phyloP scores from a whole-genome alignment of 2,113 vertebrate genomes.

The Dendropsophus ebraccatus region DNA sequence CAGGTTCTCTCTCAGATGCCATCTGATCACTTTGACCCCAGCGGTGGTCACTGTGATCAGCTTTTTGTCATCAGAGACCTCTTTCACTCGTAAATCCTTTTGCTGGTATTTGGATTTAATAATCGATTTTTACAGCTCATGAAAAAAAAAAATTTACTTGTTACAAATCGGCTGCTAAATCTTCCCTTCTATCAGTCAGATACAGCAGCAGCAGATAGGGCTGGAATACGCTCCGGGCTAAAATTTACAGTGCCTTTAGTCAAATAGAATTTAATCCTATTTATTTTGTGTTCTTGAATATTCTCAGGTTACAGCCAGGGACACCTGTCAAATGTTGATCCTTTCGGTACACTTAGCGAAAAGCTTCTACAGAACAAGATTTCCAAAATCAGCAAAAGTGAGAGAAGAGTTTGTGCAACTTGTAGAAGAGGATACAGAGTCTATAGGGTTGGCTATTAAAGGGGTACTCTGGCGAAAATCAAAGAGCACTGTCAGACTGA shows the following conservation, averaged over 20 bases:
- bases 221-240: background rate
- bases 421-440: background rate
- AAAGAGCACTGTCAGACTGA: no score
- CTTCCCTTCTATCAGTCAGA: background rate
- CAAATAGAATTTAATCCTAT: slow-evolving; percentile 37
- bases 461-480: no score
- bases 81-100: background rate
- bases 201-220: background rate
- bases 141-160: background rate
- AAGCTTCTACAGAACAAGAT: background rate
- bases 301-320: slow-evolving; percentile 14
- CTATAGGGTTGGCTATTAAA: background rate
- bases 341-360: background rate
- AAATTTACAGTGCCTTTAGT: slow-evolving; percentile 36
- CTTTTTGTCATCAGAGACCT: background rate
- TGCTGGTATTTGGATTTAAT: background rate
- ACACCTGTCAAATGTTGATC: slow-evolving; percentile 41
- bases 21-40: background rate
- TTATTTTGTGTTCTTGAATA: background rate
- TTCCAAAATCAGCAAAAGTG: background rate
- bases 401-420: background rate
- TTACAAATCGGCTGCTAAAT: background rate
- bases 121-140: background rate
- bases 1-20: background rate
- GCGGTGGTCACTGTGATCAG: background rate